Evolutionary conservation across 2,888 invertebrate genomes (phyloP), one percentile per base, ranked within the genome.

Genomic region (Parnassius smintheus): DNA sequence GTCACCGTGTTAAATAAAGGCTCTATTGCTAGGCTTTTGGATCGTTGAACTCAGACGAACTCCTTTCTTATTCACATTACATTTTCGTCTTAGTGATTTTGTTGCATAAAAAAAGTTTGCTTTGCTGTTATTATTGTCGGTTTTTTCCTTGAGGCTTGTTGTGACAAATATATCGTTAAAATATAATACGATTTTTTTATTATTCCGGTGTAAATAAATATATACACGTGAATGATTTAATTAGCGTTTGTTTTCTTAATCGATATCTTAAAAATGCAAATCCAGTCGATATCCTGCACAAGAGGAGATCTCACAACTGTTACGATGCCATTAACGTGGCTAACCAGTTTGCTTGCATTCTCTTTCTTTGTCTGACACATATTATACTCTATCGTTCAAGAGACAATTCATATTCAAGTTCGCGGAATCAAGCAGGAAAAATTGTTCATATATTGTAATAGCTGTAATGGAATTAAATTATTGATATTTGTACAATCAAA

Each of bases 321-420:
- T 65, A 66, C 68, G 67, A 65, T 68, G 63, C 59, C 58, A 62
- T 66, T 54, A 61, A 62, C 72, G 62, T 70, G 72, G 65, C 65
- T 72, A 80, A 81, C 81, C 77, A 66, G 80, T 80, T 80, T 76
- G 66, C 66, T 69, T 71, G 66, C 73, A 74, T 74, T 76, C 73
- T 69, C 65, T 70, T 69, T 68, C 74, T 70, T 74, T 74, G 72
- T 74, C 73, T 80, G 78, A 78, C 81, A 80, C 69, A 81, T 70
- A 72, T 72, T 68, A 67, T 62, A 55, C 46, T 46, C 46, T n/a
- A 55, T 45, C 35, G 50, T 51, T 48, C 51, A 22, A n/a, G 48
- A 53, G 9, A 49, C 25, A 56, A 56, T 44, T 44, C 55, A 35
- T 35, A 35, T 35, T 18, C 18, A 4, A 50, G 25, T 62, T 55